Evolutionary conservation across 2,113 vertebrate genomes (phyloP).

Genomic region (Chaetodon auriga): DNA sequence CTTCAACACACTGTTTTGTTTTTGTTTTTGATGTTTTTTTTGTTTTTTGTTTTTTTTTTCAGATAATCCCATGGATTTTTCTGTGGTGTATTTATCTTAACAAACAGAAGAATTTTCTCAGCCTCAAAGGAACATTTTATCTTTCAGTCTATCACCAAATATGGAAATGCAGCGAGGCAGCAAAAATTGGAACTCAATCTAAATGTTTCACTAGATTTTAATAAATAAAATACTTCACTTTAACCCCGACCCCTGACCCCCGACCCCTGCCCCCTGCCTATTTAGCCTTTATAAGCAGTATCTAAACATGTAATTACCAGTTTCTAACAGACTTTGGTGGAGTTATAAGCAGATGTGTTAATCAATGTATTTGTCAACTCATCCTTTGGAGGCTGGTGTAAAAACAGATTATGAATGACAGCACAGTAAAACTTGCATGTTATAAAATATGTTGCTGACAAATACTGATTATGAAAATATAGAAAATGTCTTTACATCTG

Average conservation of each 20-base stretch:
- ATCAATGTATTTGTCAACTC: slow-evolving; percentile 1
- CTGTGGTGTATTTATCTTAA: neutral
- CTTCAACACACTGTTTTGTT: neutral
- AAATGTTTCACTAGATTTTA: neutral
- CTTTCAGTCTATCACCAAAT: slow-evolving; percentile 30
- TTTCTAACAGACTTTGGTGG: neutral
- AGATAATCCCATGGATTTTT: neutral
- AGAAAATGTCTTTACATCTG: no score
- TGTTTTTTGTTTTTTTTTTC: no score
- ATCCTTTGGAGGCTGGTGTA: neutral
- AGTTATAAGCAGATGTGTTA: neutral
- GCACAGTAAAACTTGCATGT: neutral
- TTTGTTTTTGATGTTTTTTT: no score
- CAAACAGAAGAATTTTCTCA: neutral
- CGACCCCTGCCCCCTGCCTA: neutral
- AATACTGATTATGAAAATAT: no score
- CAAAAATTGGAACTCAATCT: neutral
- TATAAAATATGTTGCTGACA: neutral
- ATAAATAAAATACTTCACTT: neutral
- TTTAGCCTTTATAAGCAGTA: neutral
- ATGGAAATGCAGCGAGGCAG: neutral
- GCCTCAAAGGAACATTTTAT: neutral
- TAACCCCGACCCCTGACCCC: neutral
- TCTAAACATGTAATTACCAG: slow-evolving; percentile 1
- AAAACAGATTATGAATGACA: slow-evolving; percentile 2